Base-by-base conservation (phyloP, 2,797 vertebrate genomes). In the Scolopax rusticola region DNA sequence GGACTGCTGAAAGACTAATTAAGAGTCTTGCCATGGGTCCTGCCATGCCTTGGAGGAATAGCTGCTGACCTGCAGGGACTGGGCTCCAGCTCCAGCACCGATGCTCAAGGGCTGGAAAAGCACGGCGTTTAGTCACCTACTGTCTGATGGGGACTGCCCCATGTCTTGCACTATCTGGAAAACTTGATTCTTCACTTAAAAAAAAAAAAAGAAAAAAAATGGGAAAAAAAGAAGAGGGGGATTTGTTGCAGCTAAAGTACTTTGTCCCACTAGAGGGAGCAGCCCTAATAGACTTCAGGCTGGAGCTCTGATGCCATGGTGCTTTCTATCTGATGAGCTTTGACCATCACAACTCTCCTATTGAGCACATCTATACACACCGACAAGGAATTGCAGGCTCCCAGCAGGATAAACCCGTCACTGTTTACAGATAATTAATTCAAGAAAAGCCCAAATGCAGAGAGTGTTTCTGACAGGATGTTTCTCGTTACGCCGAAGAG, bases 201-300 rank as follows among this genome's bases (percentile, higher is more conserved):
- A 53, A 43, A 64, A 64, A 14, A 41, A 30, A 11, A 12, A 5
- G 11, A 8, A 4, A 30, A 4, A 15, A 9, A 9, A 7, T n/a
- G 8, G 11, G 12, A 5, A 7, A n/a, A 21, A 56, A n/a, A n/a
- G 54, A 63, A 45, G n/a, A 33, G 25, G 48, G 28, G 6, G 1
- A n/a, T 83, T 32, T 65, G 20, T 32, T 65, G 20, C 67, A 59
- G 45, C 64, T 71, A 16, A 95, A 95, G 90, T 85, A 54, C 60
- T 61, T 94, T 91, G 41, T 25, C 27, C 95, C 98, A 96, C 97
- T 94, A 97, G 98, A 97, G 97, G 97, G 97, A 95, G 97, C 96
- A 96, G 85, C 91, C 85, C 89, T 84, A 91, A 95, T 77, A 87
- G 86, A 45, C 56, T 93, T 82, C 81, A 16, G 65, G 61, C 87